Percentiles rank a stretch among this genome's conserved stretches.
phyloP scores from a whole-genome alignment of 2,113 vertebrate species.

The Podarcis raffonei region DNA sequence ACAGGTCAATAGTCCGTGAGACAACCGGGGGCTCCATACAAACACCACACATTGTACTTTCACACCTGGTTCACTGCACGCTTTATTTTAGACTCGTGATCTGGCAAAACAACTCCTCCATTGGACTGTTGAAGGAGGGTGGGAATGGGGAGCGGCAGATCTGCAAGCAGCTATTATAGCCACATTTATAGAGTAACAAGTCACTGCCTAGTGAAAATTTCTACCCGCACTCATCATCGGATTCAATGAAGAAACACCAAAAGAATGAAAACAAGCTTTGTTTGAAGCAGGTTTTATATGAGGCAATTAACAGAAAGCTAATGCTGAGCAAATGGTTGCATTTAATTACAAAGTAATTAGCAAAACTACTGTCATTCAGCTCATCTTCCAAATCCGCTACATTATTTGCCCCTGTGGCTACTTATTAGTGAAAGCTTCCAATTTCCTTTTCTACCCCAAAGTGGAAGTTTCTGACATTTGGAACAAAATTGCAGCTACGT shows the following conservation, averaged over 20 bases:
- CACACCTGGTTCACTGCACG: neutral
- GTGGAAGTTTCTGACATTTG: neutral
- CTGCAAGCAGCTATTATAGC: neutral
- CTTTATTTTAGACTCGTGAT: neutral
- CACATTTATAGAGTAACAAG: neutral
- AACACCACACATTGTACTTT: neutral
- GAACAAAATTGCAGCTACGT: neutral
- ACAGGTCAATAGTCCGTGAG: no score
- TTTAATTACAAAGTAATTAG: slow-evolving; percentile 23
- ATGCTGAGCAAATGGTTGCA: neutral
- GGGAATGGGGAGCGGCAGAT: neutral
- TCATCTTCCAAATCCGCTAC: neutral
- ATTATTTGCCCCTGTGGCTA: neutral
- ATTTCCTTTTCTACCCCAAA: slow-evolving; percentile 5
- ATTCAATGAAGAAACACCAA: slow-evolving; percentile 5
- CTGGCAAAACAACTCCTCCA: neutral
- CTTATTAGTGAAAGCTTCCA: neutral
- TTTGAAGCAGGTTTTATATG: slow-evolving; percentile 55
- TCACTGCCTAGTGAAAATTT: neutral
- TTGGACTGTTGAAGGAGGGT: neutral
- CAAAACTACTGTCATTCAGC: slow-evolving; percentile 32
- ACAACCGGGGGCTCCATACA: no score
- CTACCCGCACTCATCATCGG: neutral
- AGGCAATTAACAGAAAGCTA: slow-evolving; percentile 17
- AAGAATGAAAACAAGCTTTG: slow-evolving; percentile 16